phyloP scores from a whole-genome alignment of 2,888 invertebrate species.

The Pardosa pseudoannulata region DNA sequence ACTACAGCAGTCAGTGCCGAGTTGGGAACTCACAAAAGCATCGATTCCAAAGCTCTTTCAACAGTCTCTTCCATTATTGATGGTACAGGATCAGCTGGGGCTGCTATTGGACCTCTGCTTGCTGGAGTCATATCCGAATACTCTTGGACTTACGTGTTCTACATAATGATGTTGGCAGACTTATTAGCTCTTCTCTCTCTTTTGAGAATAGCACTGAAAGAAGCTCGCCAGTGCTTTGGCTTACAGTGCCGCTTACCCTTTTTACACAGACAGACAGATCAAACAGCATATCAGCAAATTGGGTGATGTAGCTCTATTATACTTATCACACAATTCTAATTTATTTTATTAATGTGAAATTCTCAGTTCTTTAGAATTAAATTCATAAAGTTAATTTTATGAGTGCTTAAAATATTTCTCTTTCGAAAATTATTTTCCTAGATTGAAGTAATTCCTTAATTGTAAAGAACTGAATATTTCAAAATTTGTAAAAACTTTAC shows the following conservation, averaged over 20 bases:
- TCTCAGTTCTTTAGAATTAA: background rate
- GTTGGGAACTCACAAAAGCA: constrained; percentile 89
- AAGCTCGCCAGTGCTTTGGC: constrained; percentile 53
- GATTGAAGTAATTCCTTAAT: too few species aligned
- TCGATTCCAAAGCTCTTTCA: constrained; percentile 92
- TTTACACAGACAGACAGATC: constrained; percentile 13
- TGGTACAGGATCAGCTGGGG: constrained; percentile 95
- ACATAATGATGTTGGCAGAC: constrained; percentile 78
- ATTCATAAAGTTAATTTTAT: too few species aligned
- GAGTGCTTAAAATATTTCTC: too few species aligned
- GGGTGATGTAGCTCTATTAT: constrained; percentile 5
- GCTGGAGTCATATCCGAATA: constrained; percentile 87
- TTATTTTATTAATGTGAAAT: background rate
- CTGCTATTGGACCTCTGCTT: constrained; percentile 93
- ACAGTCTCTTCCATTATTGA: constrained; percentile 99
- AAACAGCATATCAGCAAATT: constrained; percentile 43
- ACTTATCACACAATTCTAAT: background rate
- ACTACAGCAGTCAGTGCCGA: constrained; percentile 98
- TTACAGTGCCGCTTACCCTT: constrained; percentile 32
- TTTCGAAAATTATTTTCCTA: too few species aligned
- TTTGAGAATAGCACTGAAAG: constrained; percentile 65
- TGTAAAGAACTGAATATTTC: too few species aligned
- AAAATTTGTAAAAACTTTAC: too few species aligned
- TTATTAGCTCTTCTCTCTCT: constrained; percentile 76
- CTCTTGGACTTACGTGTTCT: constrained; percentile 80